These are phyloP conservation scores for Ochropleura leucogaster DNA, from an alignment of 2,888 invertebrate genomes.

Conservation along the genomic window DNA sequence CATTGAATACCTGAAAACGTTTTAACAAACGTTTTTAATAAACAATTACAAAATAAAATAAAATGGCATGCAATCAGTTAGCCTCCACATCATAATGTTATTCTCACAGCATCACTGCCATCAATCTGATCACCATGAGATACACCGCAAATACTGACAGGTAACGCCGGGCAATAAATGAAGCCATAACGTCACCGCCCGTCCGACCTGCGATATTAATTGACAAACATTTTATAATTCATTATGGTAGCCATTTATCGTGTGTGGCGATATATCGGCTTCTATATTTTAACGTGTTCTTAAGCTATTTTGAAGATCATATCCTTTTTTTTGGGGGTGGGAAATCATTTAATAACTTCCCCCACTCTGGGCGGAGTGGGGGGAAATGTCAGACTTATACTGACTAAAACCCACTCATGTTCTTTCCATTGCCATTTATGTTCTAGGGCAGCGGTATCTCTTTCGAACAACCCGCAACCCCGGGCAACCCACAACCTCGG, in stretches of 20 bases:
- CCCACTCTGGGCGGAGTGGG: too few species aligned
- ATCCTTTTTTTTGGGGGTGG: background rate
- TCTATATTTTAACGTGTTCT: background rate
- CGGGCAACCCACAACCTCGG: too few species aligned
- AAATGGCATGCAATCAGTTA: background rate
- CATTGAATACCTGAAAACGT: background rate
- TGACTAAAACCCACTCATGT: too few species aligned
- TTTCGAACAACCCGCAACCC: too few species aligned
- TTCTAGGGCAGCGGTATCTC: too few species aligned
- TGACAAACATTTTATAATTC: constrained; percentile 20
- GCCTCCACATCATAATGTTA: background rate
- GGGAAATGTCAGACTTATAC: too few species aligned
- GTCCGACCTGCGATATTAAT: constrained; percentile 21
- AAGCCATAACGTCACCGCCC: constrained; percentile 35
- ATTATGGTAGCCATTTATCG: constrained; percentile 1
- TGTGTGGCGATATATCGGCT: constrained; percentile 5
- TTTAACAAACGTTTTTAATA: background rate
- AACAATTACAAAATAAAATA: background rate
- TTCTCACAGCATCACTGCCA: constrained; percentile 26
- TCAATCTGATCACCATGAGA: constrained; percentile 31
- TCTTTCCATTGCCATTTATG: too few species aligned
- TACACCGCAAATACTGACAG: constrained; percentile 33
- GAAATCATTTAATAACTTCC: too few species aligned
- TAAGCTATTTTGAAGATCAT: background rate
- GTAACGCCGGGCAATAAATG: constrained; percentile 22